Conservation (phyloP, 2,113 vertebrate species). For the Promerops cafer region DNA sequence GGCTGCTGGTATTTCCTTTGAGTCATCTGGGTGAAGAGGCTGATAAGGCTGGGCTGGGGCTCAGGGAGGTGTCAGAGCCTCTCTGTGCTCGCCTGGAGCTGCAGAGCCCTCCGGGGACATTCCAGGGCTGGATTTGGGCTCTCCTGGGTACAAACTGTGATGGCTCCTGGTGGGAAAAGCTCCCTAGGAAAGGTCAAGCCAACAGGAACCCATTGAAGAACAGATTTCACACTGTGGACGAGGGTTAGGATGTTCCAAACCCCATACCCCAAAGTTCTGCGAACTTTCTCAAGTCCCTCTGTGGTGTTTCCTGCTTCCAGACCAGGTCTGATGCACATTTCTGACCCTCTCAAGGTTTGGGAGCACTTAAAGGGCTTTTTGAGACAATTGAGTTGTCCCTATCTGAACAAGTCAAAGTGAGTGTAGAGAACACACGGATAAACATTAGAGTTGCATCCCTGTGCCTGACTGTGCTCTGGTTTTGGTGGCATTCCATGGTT, state of each 20-base stretch:
- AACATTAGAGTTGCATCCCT: background rate
- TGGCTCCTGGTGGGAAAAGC: background rate
- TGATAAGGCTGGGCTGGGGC: background rate
- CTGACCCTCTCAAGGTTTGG: background rate
- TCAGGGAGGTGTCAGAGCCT: background rate
- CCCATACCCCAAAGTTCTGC: background rate
- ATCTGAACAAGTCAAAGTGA: background rate
- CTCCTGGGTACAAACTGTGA: background rate
- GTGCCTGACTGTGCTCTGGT: background rate
- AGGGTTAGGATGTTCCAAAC: background rate
- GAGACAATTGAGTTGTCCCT: background rate
- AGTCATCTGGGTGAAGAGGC: background rate
- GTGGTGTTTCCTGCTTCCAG: background rate
- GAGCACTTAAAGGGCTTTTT: background rate
- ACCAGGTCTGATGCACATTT: background rate
- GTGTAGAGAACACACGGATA: background rate
- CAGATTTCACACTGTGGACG: background rate
- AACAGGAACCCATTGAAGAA: background rate
- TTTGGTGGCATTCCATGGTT: background rate
- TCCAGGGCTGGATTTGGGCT: background rate
- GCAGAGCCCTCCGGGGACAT: background rate
- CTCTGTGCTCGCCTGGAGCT: background rate
- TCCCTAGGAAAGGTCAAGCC: background rate
- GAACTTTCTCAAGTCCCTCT: background rate
- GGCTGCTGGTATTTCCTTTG: constrained; percentile 21